Base-by-base conservation (phyloP, 2,888 invertebrate genomes). In the Andrena fulva region DNA sequence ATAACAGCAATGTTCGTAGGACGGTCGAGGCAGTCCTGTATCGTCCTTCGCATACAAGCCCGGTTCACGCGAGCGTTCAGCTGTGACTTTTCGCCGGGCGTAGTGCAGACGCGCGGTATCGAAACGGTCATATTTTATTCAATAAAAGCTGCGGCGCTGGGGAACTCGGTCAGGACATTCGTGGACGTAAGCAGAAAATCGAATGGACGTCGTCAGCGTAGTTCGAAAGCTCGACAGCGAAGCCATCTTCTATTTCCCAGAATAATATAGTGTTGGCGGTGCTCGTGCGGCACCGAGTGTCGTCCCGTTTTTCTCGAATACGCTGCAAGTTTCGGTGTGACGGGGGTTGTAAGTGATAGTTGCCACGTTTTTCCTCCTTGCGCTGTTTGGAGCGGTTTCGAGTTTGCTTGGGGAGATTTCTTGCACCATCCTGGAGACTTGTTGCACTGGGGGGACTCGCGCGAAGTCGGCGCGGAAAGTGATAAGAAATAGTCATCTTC, bases 81-180 rank as follows among this genome's bases (percentile, higher is more conserved):
- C 33, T 33, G 64, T 64, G 59, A 72, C 48, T 31, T 56, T 66
- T 50, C 33, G 64, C 31, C 64, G 59, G 24, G 64, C 6, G 10
- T 10, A 24, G 12, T 24, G 10, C 24, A 2, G 59, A 52, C 27
- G n/a, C 31, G 31, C 56, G 1, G 24, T 27, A 31, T 56, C 56
- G 42, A 10, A 31, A 20, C 10, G 29, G 27, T 20, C 29, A 71
- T 71, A 71, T 48, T 70, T 64, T 76, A 76, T 76, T 70, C 54
- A 42, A 52, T 42, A 35, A 74, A 50, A 31, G 42, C 67, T 12
- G 31, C 27, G 42, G 6, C 10, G 24, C 2, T 3, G 42, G 6
- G 56, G 24, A 56, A 56, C 16, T 16, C 50, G 1, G 33, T 31
- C 12, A 16, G 29, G 29, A n/a, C 29, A 20, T 63, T 7, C 6